Evolutionary conservation across 2,888 invertebrate species (phyloP).

Genomic region (Margaritifera margaritifera): DNA sequence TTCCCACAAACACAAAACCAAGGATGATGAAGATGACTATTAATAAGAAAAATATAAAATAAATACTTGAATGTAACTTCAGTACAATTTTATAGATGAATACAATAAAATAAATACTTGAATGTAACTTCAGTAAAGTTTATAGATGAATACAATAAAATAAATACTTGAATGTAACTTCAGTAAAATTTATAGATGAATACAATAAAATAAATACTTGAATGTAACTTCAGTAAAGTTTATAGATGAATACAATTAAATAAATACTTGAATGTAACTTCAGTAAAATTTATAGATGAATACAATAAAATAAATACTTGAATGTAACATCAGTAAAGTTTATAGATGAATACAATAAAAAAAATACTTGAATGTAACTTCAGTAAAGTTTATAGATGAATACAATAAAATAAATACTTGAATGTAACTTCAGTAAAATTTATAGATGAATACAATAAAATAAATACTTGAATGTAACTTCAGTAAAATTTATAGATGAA

Average conservation of each 20-base stretch:
- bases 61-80: too few species aligned
- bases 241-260: neutral
- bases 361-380: conserved; percentile 1
- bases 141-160: neutral
- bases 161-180: conserved; percentile 2
- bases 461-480: conserved; percentile 2
- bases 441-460: neutral
- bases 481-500: too few species aligned
- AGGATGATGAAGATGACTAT: conserved; percentile 82
- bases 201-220: neutral
- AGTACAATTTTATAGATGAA: too few species aligned
- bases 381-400: too few species aligned
- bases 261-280: conserved; percentile 2
- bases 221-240: too few species aligned
- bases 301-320: neutral
- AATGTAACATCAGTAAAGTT: too few species aligned
- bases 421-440: too few species aligned
- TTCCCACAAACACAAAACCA: conserved; percentile 84
- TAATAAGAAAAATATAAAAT: conserved; percentile 18
- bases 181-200: too few species aligned
- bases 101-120: neutral
- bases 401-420: neutral
- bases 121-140: too few species aligned
- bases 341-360: neutral
- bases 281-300: too few species aligned